These are phyloP conservation scores for Mionectes macconnelli DNA, from an alignment of 2,113 vertebrate species.

Conservation along the genomic window DNA sequence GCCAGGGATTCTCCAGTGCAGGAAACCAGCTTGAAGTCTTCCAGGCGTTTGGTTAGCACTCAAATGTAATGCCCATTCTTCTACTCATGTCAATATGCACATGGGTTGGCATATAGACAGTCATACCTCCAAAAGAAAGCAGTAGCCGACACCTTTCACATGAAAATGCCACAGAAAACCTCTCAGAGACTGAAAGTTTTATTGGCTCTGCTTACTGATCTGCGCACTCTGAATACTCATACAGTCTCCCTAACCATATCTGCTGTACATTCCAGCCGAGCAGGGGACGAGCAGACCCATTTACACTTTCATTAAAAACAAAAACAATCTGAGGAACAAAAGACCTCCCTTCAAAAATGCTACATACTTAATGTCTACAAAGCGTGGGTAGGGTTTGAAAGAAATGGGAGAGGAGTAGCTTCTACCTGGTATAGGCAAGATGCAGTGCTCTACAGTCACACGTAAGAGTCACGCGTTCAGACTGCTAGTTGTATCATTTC, in stretches of 20 bases:
- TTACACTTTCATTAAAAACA: neutral
- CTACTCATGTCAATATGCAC: neutral
- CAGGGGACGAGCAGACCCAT: neutral
- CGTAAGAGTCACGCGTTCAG: neutral
- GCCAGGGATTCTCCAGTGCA: neutral
- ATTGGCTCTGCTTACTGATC: neutral
- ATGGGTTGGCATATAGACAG: neutral
- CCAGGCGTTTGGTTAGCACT: neutral
- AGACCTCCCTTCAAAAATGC: neutral
- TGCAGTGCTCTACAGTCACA: neutral
- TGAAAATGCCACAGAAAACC: neutral
- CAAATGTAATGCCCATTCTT: neutral
- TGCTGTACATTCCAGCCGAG: neutral
- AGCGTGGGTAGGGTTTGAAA: neutral
- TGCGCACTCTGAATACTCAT: accelerated
- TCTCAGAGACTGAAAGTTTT: neutral
- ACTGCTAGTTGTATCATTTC: neutral
- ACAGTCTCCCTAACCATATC: neutral
- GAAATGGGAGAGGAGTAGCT: neutral
- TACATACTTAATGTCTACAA: neutral
- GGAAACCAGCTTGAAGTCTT: neutral
- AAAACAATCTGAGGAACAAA: neutral
- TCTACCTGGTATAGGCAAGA: neutral
- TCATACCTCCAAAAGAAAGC: neutral
- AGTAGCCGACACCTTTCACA: neutral